These are phyloP conservation scores for Tholera decimalis DNA, from an alignment of 2,888 invertebrate genomes.

Conservation along the genomic window DNA sequence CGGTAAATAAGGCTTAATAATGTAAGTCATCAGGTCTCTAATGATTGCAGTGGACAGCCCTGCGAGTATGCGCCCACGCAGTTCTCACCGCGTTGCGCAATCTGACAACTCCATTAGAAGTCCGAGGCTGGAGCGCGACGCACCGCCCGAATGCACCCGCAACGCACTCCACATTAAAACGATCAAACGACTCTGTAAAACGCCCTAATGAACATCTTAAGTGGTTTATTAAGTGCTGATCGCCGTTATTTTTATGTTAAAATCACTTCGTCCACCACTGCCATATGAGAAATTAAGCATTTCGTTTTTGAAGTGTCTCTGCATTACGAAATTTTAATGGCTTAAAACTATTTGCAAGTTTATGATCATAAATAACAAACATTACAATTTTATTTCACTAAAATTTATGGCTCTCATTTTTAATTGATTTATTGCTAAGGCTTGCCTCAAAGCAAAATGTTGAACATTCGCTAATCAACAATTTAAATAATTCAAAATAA, in stretches of 20 bases:
- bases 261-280: conserved; percentile 75
- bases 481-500: conserved; percentile 56
- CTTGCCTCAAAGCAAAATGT: conserved; percentile 49
- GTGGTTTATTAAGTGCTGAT: conserved; percentile 89
- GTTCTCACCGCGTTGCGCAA: conserved; percentile 85
- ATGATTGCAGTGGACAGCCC: conserved; percentile 71
- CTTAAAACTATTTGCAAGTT: conserved; percentile 63
- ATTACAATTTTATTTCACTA: conserved; percentile 50
- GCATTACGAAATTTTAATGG: conserved; percentile 66
- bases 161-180: conserved; percentile 84
- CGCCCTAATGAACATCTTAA: conserved; percentile 88
- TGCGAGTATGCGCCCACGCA: conserved; percentile 77
- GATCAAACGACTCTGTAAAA: conserved; percentile 84
- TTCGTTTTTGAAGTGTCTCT: conserved; percentile 61
- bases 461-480: conserved; percentile 45
- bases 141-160: conserved; percentile 70
- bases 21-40: conserved; percentile 47
- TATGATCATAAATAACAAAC: conserved; percentile 57
- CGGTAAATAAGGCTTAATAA: conserved; percentile 23
- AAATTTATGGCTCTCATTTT: conserved; percentile 55
- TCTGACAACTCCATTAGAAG: conserved; percentile 88
- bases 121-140: conserved; percentile 67
- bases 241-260: conserved; percentile 89
- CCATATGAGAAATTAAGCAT: conserved; percentile 74
- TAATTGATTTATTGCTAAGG: conserved; percentile 62